These are phyloP conservation scores for Poeciliopsis occidentalis DNA, from an alignment of 2,113 vertebrate species.

Conservation along the genomic window DNA sequence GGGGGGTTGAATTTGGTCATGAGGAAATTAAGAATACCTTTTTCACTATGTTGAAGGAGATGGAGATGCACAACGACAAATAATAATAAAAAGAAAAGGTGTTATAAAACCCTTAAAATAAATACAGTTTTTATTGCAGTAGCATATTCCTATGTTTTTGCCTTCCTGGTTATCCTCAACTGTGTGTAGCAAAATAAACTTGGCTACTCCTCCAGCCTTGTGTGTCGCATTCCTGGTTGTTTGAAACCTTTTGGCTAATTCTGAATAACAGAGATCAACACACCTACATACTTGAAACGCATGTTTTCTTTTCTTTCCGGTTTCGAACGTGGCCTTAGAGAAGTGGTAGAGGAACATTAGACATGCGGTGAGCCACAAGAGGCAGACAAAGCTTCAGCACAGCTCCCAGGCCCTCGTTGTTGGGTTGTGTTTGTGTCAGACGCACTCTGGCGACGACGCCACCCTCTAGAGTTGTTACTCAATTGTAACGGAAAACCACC, in stretches of 20 bases:
- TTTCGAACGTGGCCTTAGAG: neutral
- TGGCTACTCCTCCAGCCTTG: neutral
- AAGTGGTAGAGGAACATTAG: neutral
- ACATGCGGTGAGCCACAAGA: too few relatives aligned
- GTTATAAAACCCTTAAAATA: neutral
- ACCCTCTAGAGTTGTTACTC: too few relatives aligned
- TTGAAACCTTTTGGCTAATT: neutral
- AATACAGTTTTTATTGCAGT: neutral
- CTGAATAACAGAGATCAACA: neutral
- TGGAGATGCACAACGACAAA: neutral
- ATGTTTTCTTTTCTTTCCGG: neutral
- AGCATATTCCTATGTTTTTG: neutral
- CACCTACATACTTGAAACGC: neutral
- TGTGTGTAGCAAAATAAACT: neutral
- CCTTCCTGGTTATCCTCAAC: neutral
- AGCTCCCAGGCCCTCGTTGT: too few relatives aligned
- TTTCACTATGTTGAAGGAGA: neutral
- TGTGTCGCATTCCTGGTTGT: neutral
- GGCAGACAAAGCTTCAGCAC: too few relatives aligned
- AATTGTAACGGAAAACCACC: too few relatives aligned
- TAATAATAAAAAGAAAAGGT: neutral
- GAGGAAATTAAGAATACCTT: conserved; percentile 25
- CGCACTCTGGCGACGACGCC: too few relatives aligned
- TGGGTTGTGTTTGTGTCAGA: too few relatives aligned
- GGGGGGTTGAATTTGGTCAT: neutral